A percentile compares a stretch with the other conserved stretches of the same genome.
phyloP scores from a whole-genome alignment of 2,888 invertebrate genomes.

The Yponomeuta plumbellus region DNA sequence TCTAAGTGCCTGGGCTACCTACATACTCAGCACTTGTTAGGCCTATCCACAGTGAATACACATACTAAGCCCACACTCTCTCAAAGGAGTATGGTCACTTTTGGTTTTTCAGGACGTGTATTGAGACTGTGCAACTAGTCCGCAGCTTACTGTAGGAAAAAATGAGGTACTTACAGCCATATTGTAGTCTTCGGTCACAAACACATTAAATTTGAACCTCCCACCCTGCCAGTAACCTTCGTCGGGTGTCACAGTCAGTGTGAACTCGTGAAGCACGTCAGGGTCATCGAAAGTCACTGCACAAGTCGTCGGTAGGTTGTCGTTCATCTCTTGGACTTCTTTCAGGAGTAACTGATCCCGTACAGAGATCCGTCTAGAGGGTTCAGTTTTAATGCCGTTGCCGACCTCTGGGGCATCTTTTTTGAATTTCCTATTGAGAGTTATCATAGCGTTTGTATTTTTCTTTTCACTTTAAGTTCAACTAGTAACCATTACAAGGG shows the following conservation, averaged over 20 bases:
- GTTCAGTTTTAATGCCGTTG: conserved; percentile 55
- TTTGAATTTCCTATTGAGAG: conserved; percentile 83
- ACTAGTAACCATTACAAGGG: conserved; percentile 1
- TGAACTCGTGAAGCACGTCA: conserved; percentile 87
- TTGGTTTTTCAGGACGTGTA: no score
- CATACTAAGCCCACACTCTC: no score
- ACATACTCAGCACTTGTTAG: no score
- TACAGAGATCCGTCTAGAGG: conserved; percentile 80
- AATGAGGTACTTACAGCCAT: conserved; percentile 85
- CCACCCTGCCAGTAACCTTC: conserved; percentile 95
- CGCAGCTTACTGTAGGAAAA: background rate
- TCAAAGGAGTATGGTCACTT: no score
- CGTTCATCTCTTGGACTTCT: conserved; percentile 92
- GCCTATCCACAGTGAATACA: no score
- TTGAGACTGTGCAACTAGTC: background rate
- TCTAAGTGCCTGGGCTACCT: no score
- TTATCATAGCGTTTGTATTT: conserved; percentile 75
- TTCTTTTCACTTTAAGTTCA: conserved; percentile 26
- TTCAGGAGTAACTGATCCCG: conserved; percentile 87
- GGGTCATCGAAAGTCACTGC: conserved; percentile 88
- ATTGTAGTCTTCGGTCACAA: conserved; percentile 96
- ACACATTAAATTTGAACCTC: conserved; percentile 88
- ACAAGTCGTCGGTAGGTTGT: conserved; percentile 88
- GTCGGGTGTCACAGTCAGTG: conserved; percentile 85
- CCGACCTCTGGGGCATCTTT: conserved; percentile 73